Evolutionary conservation across 2,113 vertebrate genomes (phyloP).

Genomic region (Chaenogobius annularis): DNA sequence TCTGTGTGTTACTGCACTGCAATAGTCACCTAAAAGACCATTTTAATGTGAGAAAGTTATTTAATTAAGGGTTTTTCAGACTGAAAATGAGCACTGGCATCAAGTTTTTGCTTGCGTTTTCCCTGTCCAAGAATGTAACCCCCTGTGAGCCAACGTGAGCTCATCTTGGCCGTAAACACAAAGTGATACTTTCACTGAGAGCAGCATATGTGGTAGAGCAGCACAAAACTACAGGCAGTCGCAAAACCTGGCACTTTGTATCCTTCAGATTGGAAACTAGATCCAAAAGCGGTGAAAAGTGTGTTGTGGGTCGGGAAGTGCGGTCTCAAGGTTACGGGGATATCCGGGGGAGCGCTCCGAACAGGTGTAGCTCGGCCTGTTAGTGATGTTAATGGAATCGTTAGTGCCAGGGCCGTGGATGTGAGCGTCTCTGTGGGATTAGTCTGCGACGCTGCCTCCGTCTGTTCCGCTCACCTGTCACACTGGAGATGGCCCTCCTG

Average conservation of each 20-base stretch:
- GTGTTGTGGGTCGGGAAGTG: constrained; percentile 49
- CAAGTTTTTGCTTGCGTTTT: background rate
- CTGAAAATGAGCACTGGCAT: background rate
- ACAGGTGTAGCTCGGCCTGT: constrained; percentile 73
- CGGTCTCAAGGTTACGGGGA: constrained; percentile 72
- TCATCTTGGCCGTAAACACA: constrained; percentile 18
- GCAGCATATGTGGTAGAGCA: constrained; percentile 3
- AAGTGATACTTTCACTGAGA: constrained; percentile 3
- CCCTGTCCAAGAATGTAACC: background rate
- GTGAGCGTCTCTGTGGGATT: constrained; percentile 61
- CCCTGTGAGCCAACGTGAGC: constrained; percentile 1
- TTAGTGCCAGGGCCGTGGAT: constrained; percentile 71
- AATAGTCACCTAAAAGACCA: too few relatives aligned
- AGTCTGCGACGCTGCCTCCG: constrained; percentile 53
- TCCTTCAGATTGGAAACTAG: constrained; percentile 28
- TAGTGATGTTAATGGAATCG: constrained; percentile 77
- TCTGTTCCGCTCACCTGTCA: constrained; percentile 72
- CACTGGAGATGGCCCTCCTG: constrained; percentile 56
- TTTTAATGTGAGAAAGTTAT: background rate
- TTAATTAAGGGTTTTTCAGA: background rate
- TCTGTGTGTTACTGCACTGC: too few relatives aligned
- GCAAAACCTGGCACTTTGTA: background rate
- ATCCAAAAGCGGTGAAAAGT: constrained; percentile 29
- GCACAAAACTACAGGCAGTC: background rate
- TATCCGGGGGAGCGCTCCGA: constrained; percentile 63